Evolutionary conservation across 2,797 vertebrate species (phyloP).

Genomic region (Coccyzus lansbergi): DNA sequence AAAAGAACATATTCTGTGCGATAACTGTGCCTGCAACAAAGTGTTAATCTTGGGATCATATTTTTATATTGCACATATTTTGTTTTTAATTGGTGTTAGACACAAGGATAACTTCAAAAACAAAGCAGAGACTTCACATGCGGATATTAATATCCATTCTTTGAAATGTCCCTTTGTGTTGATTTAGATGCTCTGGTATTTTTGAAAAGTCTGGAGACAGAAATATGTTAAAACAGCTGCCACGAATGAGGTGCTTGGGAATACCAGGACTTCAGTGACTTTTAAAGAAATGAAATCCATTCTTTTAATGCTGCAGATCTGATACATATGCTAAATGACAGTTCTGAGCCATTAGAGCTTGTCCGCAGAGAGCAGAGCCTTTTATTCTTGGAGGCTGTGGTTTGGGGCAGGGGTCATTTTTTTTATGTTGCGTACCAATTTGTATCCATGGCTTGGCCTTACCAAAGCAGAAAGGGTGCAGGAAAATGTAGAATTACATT

Average conservation of each 20-base stretch:
- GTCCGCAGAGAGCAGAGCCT: slow-evolving; percentile 29
- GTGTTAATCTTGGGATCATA: slow-evolving; percentile 77
- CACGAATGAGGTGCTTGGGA: background rate
- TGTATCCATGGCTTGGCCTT: slow-evolving; percentile 80
- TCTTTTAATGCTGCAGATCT: slow-evolving; percentile 69
- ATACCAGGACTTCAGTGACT: slow-evolving; percentile 51
- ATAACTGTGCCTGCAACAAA: slow-evolving; percentile 81
- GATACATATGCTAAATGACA: slow-evolving; percentile 46
- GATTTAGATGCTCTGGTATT: slow-evolving; percentile 57
- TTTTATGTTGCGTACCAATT: slow-evolving; percentile 68
- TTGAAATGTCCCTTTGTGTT: slow-evolving; percentile 63
- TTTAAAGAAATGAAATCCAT: background rate
- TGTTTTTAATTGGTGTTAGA: slow-evolving; percentile 80
- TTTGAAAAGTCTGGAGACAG: slow-evolving; percentile 45
- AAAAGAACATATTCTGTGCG: slow-evolving; percentile 74
- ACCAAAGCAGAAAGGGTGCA: slow-evolving; percentile 82
- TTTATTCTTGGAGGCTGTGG: slow-evolving; percentile 55
- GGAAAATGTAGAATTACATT: slow-evolving; percentile 69
- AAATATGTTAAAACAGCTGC: slow-evolving; percentile 31
- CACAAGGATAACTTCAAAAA: slow-evolving; percentile 55
- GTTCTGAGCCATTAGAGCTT: slow-evolving; percentile 58
- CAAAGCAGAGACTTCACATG: slow-evolving; percentile 53
- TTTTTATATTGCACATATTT: slow-evolving; percentile 80
- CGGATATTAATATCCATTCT: slow-evolving; percentile 70
- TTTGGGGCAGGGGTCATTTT: slow-evolving; percentile 58